Conservation (phyloP, 2,888 invertebrate species). For the Ectemnius cavifrons region DNA sequence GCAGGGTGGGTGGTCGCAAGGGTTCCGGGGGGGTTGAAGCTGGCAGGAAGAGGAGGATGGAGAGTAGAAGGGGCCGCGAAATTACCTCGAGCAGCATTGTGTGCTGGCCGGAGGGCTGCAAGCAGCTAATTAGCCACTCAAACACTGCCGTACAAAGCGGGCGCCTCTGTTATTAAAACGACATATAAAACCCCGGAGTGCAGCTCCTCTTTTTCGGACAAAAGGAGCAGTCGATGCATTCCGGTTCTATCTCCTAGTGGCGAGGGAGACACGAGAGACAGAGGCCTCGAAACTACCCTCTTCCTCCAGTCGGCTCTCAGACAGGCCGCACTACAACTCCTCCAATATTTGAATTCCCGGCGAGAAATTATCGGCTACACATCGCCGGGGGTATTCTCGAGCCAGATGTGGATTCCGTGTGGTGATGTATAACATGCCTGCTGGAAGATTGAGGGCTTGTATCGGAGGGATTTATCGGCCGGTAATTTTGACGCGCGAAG, state of each 20-base stretch:
- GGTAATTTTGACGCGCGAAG: too few relatives aligned
- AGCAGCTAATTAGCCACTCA: slow-evolving; percentile 72
- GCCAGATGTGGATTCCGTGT: too few relatives aligned
- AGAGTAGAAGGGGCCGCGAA: slow-evolving; percentile 55
- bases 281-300: not conserved
- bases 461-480: too few relatives aligned
- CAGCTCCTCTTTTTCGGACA: slow-evolving; percentile 36
- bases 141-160: slow-evolving; percentile 68
- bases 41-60: slow-evolving; percentile 26
- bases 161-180: slow-evolving; percentile 68
- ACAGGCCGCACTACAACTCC: not conserved
- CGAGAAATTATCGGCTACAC: not conserved
- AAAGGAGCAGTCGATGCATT: slow-evolving; percentile 43
- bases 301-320: not conserved
- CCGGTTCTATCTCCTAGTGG: not conserved
- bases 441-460: too few relatives aligned
- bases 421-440: too few relatives aligned
- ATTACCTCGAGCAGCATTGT: slow-evolving; percentile 68
- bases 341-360: slow-evolving; percentile 4
- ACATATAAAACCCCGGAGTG: slow-evolving; percentile 57
- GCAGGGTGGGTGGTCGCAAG: slow-evolving; percentile 4
- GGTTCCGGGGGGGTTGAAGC: slow-evolving; percentile 15
- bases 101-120: slow-evolving; percentile 58
- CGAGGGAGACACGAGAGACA: not conserved
- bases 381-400: too few relatives aligned